These are phyloP conservation scores for Dorcus hopei DNA, from an alignment of 2,888 invertebrate genomes.

Conservation along the genomic window DNA sequence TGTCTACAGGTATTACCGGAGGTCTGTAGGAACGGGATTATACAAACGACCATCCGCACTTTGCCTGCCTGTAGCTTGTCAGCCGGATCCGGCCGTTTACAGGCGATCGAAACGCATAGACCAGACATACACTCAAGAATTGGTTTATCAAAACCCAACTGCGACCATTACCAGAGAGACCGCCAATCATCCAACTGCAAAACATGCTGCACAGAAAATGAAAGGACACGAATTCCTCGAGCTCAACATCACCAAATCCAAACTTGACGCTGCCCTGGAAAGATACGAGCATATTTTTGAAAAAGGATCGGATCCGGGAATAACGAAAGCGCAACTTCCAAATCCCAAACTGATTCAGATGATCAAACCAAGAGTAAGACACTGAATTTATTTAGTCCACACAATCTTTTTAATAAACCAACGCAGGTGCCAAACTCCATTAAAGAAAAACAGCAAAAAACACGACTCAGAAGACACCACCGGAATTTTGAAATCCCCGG, in stretches of 20 bases:
- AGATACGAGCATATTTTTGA: constrained; percentile 30
- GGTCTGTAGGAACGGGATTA: constrained; percentile 23
- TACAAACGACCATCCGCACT: constrained; percentile 41
- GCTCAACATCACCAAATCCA: constrained; percentile 23
- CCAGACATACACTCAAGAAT: constrained; percentile 2
- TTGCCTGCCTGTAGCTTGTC: constrained; percentile 40
- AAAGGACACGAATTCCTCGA: constrained; percentile 1
- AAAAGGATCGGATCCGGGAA: constrained; percentile 12
- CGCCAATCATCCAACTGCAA: background rate
- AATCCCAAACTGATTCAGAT: constrained; percentile 25
- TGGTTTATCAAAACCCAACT: constrained; percentile 6
- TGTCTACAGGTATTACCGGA: constrained; percentile 31
- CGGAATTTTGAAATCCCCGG: constrained; percentile 8
- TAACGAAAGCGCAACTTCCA: constrained; percentile 3
- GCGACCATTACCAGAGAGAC: background rate
- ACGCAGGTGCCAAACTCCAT: constrained; percentile 12
- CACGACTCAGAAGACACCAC: constrained; percentile 4
- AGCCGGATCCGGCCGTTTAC: constrained; percentile 38
- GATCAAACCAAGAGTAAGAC: constrained; percentile 33
- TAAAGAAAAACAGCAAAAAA: constrained; percentile 15
- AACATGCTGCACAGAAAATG: background rate
- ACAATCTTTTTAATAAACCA: constrained; percentile 23
- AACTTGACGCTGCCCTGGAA: constrained; percentile 29
- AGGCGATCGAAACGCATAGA: constrained; percentile 24
- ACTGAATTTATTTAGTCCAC: constrained; percentile 17